Evolutionary conservation across 1,140 invertebrate genomes (phyloP).

Genomic region (Pantala flavescens): DNA sequence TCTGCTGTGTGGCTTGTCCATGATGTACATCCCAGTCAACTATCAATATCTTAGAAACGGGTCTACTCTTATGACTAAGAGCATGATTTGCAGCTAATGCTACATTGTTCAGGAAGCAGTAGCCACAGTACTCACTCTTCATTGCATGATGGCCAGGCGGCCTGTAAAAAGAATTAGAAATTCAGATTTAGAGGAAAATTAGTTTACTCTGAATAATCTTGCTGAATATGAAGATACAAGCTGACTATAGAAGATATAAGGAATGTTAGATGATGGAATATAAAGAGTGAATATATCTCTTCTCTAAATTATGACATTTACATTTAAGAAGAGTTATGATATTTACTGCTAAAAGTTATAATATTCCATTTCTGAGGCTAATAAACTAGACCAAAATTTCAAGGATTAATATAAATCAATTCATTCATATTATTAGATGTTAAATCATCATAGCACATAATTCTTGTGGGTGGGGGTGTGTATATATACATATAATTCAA

Average conservation of each 20-base stretch:
- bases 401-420: too few relatives aligned
- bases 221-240: neutral
- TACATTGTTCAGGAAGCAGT: conserved; percentile 96
- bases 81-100: conserved; percentile 79
- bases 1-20: conserved; percentile 88
- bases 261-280: neutral
- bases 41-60: conserved; percentile 64
- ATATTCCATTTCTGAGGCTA: too few relatives aligned
- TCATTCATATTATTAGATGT: too few relatives aligned
- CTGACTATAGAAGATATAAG: neutral
- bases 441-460: too few relatives aligned
- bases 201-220: neutral
- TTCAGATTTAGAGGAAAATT: neutral
- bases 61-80: conserved; percentile 42
- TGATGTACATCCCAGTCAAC: conserved; percentile 97
- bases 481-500: too few relatives aligned
- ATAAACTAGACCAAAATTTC: too few relatives aligned
- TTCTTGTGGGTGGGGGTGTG: too few relatives aligned
- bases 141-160: conserved; percentile 98
- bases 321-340: too few relatives aligned
- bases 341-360: too few relatives aligned
- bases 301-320: too few relatives aligned
- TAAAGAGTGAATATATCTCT: too few relatives aligned
- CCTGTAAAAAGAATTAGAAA: conserved; percentile 40
- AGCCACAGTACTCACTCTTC: conserved; percentile 77